Conservation (phyloP, 37 sponge, comb jelly and placozoan genomes). For the Bolinopsis microptera region DNA sequence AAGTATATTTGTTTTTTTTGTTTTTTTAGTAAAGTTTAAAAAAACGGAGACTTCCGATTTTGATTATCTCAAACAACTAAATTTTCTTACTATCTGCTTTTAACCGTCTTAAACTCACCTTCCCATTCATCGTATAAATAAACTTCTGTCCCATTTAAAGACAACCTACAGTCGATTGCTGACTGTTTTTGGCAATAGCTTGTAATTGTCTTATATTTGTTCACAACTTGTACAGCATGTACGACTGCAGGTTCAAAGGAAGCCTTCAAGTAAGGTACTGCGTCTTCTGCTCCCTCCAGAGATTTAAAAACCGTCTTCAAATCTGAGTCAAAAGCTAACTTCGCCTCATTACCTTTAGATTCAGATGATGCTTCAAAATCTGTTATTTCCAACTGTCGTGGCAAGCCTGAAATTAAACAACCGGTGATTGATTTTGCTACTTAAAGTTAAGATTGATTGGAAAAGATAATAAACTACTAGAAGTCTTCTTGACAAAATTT, state of each 20-base stretch:
- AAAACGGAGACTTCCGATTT: too few relatives aligned
- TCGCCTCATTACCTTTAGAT: neutral
- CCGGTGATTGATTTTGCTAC: too few relatives aligned
- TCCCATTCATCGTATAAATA: neutral
- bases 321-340: neutral
- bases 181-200: neutral
- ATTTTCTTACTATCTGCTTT: too few relatives aligned
- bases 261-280: neutral
- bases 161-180: neutral
- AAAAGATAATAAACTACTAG: too few relatives aligned
- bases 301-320: neutral
- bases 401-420: too few relatives aligned
- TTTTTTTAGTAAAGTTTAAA: too few relatives aligned
- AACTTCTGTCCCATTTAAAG: neutral
- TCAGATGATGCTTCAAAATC: neutral
- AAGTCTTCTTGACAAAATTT: too few relatives aligned
- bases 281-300: neutral
- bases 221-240: neutral
- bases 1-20: too few relatives aligned
- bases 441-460: too few relatives aligned
- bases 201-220: neutral
- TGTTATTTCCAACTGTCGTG: too few relatives aligned
- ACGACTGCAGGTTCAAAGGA: neutral
- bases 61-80: too few relatives aligned
- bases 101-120: too few relatives aligned